These are phyloP conservation scores for Siniperca knerii DNA, from an alignment of 2,113 vertebrate genomes.

Conservation along the genomic window DNA sequence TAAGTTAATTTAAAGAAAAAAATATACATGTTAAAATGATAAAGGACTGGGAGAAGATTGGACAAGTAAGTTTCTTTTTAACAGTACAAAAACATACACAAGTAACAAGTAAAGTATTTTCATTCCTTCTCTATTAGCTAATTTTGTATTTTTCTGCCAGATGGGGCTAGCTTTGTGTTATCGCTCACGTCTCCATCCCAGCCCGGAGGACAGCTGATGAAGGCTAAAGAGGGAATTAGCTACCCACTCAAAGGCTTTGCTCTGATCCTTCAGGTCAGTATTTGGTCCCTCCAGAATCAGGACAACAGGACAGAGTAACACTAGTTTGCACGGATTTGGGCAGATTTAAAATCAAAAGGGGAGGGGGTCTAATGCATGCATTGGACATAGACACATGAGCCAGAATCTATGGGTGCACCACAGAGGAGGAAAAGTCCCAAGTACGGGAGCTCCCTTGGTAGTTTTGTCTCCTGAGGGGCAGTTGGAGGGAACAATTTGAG, in stretches of 20 bases:
- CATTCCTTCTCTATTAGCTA: slow-evolving; percentile 21
- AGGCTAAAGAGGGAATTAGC: slow-evolving; percentile 85
- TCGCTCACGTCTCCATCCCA: slow-evolving; percentile 72
- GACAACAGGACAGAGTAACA: slow-evolving; percentile 70
- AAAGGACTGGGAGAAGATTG: not conserved
- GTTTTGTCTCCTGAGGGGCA: slow-evolving; percentile 6
- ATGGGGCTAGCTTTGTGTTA: slow-evolving; percentile 80
- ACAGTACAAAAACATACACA: not conserved
- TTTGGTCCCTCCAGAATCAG: slow-evolving; percentile 62
- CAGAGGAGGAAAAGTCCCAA: slow-evolving; percentile 12
- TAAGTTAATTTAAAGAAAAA: not conserved
- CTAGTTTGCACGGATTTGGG: slow-evolving; percentile 76
- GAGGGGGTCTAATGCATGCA: slow-evolving; percentile 59
- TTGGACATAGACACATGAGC: slow-evolving; percentile 64
- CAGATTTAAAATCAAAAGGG: slow-evolving; percentile 70
- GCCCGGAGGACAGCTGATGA: slow-evolving; percentile 80
- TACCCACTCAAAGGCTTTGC: slow-evolving; percentile 85
- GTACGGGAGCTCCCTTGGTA: not conserved
- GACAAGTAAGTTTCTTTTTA: not conserved
- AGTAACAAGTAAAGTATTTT: not conserved
- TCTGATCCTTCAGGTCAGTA: slow-evolving; percentile 83
- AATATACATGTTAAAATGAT: not conserved
- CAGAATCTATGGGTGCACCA: slow-evolving; percentile 43
- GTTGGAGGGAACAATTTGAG: not conserved
- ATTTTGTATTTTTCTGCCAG: slow-evolving; percentile 62